Base-by-base conservation (phyloP, 2,888 invertebrate genomes). In the Heliconius hortense region DNA sequence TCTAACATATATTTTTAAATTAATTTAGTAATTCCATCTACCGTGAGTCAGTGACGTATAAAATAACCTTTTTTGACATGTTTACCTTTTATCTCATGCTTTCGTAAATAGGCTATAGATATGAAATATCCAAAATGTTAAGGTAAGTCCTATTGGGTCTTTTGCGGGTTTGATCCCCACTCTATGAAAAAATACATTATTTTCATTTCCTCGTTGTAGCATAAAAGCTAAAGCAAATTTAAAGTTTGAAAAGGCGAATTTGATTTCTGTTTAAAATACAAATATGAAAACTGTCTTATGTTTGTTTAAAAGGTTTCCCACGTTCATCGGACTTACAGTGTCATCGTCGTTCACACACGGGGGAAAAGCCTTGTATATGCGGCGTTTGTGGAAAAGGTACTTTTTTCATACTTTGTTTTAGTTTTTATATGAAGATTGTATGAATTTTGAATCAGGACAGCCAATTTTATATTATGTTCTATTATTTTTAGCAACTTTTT, bases 251-350 rank as follows among this genome's bases (percentile, higher is more conserved):
- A 53, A 15, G 4, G 43, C 43, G 15, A 43, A 43, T 43, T 43
- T 43, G 43, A 4, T 15, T 15, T 43, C 43, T 15, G 15, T 15
- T 43, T 15, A 43, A n/a, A 4, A 24, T 13, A 11, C 0, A 60
- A 24, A 60, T 60, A 11, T 60, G 4, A 24, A 60, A 26, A 59
- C 11, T 59, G 10, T 35, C 10, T 35, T 35, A 35, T 21, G 35
- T 28, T 74, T 66, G 18, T 24, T 48, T 21, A 83, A 2, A 81
- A 94, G 95, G 95, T 4, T 95, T 95, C 78, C 95, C 95, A 0
- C 92, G 95, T 60, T 95, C 95, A 1, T 95, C 95, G 0, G 95
- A 95, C 84, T 89, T 95, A n/a, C 94, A 94, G 81, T 95, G 95
- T 77, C 95, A 95, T 80, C 88, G 95, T 64, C 88, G 95, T 56